A percentile compares a stretch with the other conserved stretches of the same genome.
Conservation (phyloP, 1,140 invertebrate species). For the Oscheius sp. region DNA sequence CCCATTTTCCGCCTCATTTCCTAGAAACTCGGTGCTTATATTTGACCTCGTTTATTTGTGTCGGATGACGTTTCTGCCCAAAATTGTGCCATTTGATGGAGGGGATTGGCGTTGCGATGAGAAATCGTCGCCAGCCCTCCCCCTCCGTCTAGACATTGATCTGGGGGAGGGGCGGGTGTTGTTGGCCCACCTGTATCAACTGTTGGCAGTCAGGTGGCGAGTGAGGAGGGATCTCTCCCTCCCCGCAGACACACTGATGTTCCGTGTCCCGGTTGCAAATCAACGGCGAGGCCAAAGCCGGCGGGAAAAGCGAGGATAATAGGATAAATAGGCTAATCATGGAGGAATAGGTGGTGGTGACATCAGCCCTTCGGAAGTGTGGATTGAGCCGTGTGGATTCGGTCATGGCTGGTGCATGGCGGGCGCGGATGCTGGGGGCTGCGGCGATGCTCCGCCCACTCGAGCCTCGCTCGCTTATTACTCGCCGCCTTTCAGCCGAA, state of each 20-base stretch:
- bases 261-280: conserved; percentile 28
- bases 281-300: not conserved
- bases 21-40: too few species aligned
- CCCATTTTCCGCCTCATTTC: too few species aligned
- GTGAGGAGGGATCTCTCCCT: not conserved
- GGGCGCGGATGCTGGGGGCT: not conserved
- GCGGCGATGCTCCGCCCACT: not conserved
- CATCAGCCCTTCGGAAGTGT: too few species aligned
- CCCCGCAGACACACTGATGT: conserved; percentile 25
- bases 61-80: too few species aligned
- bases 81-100: too few species aligned
- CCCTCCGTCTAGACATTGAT: too few species aligned
- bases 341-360: not conserved
- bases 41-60: too few species aligned
- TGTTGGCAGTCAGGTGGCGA: conserved; percentile 14
- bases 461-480: conserved; percentile 7
- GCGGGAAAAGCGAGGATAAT: not conserved
- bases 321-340: not conserved
- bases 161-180: too few species aligned
- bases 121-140: too few species aligned
- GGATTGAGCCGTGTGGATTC: not conserved
- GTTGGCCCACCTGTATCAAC: conserved; percentile 32
- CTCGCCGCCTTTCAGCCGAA: conserved; percentile 9
- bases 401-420: conserved; percentile 4
- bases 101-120: too few species aligned